Evolutionary conservation across 2,888 invertebrate species (phyloP), one percentile per base, ranked within the genome.

Genomic region (Microplitis deprimator): DNA sequence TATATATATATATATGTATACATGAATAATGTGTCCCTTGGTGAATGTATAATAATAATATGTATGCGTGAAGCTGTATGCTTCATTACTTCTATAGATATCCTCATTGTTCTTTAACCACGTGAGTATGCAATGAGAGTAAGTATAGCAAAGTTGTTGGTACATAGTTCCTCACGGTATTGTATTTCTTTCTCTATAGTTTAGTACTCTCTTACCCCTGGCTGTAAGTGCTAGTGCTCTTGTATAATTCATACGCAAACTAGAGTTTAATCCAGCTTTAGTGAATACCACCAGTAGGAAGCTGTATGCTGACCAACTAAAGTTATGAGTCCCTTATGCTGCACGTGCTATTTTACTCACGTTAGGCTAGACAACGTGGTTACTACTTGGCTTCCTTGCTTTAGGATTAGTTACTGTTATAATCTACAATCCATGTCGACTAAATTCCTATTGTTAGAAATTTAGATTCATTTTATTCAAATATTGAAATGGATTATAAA

Each of bases 231-330:
- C n/a, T 65, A 59, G 67, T 67, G 41, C 65, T 78, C 79, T 79
- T 80, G 80, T 80, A 81, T 82, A 83, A 82, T 82, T 82, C 81
- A 83, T 80, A 79, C 80, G 79, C 79, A 81, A 82, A 82, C 81
- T 82, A 78, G 80, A 83, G 81, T 83, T 82, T 83, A 82, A 83
- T 83, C 82, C 82, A 79, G 82, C 81, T 82, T 82, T 50, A 50
- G 50, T 50, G 50, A 10, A 50, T 13, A 50, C 50, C 50, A 50
- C 50, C 80, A 80, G 77, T 80, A 67, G 74, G 77, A 71, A 78
- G 79, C 80, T 77, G 75, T 77, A 77, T 76, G 76, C 75, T 76
- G 76, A 78, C 81, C 79, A 76, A 75, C 74, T 69, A 78, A 79
- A 82, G 80, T 82, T 82, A 81, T 78, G 81, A 78, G 79, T 81